These are phyloP conservation scores for Epicampocera succincta DNA, from an alignment of 2,888 invertebrate species.

Conservation along the genomic window DNA sequence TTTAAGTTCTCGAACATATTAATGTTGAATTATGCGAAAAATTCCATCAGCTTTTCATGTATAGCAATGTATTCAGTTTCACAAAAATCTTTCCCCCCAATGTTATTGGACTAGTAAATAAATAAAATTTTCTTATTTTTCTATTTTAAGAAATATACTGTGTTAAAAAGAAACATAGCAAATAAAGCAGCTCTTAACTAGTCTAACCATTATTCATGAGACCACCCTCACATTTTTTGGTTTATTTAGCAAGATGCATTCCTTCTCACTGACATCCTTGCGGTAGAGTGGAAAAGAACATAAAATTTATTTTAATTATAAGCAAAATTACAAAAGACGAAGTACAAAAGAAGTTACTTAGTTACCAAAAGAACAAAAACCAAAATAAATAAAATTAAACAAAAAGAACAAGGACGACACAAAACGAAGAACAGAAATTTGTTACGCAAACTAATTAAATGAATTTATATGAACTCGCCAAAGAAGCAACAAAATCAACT, in stretches of 20 bases:
- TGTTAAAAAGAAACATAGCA: no score
- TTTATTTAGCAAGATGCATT: constrained; percentile 55
- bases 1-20: no score
- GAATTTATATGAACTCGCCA: constrained; percentile 71
- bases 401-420: constrained; percentile 39
- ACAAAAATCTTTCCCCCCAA: no score
- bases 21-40: no score
- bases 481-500: constrained; percentile 63
- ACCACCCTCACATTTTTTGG: constrained; percentile 54
- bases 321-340: constrained; percentile 64
- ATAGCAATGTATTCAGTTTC: no score
- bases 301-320: constrained; percentile 72
- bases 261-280: constrained; percentile 53
- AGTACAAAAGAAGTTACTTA: constrained; percentile 47
- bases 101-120: no score
- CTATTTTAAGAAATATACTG: no score
- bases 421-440: constrained; percentile 51
- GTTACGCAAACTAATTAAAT: constrained; percentile 72
- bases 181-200: constrained; percentile 28
- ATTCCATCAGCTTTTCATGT: no score
- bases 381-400: constrained; percentile 27
- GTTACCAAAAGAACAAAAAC: constrained; percentile 36
- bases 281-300: constrained; percentile 59
- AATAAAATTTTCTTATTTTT: no score
- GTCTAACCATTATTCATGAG: constrained; percentile 63